Evolutionary conservation across 2,888 invertebrate species (phyloP).

Genomic region (Operophtera brumata): DNA sequence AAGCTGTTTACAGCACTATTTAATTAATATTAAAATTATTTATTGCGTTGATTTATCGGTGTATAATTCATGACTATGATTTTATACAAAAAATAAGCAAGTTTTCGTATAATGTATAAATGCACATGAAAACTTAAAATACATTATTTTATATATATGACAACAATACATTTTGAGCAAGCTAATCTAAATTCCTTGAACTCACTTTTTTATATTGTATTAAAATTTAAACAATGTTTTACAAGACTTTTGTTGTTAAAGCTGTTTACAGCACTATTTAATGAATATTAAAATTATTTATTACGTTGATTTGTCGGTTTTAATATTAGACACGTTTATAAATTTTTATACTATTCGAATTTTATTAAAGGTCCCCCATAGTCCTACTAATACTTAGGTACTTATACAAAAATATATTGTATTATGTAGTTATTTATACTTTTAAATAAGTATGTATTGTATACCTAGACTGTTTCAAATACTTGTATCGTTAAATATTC

Average conservation of each 20-base stretch:
- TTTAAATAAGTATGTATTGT: slow-evolving; percentile 1
- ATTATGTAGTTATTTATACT: slow-evolving; percentile 4
- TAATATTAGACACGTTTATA: background rate
- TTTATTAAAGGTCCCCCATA: slow-evolving; percentile 11
- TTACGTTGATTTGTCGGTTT: slow-evolving; percentile 5
- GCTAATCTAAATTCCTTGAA: background rate
- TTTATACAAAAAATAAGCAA: background rate
- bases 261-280: slow-evolving; percentile 10
- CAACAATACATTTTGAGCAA: background rate
- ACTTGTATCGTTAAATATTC: slow-evolving; percentile 1
- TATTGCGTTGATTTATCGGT: background rate
- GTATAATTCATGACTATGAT: background rate
- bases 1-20: slow-evolving; percentile 10
- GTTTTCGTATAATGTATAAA: too few species aligned
- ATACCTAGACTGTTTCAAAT: slow-evolving; percentile 4
- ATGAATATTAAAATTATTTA: slow-evolving; percentile 5
- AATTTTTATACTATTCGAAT: slow-evolving; percentile 6
- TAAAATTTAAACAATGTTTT: background rate
- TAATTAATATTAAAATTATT: slow-evolving; percentile 5
- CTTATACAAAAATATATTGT: slow-evolving; percentile 6
- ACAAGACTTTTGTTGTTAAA: background rate
- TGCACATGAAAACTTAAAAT: too few species aligned
- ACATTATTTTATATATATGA: too few species aligned
- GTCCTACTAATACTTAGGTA: slow-evolving; percentile 1
- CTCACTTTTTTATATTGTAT: background rate